Evolutionary conservation across 2,888 invertebrate genomes (phyloP), one percentile per base, ranked within the genome.

Genomic region (Lathronympha strigana): DNA sequence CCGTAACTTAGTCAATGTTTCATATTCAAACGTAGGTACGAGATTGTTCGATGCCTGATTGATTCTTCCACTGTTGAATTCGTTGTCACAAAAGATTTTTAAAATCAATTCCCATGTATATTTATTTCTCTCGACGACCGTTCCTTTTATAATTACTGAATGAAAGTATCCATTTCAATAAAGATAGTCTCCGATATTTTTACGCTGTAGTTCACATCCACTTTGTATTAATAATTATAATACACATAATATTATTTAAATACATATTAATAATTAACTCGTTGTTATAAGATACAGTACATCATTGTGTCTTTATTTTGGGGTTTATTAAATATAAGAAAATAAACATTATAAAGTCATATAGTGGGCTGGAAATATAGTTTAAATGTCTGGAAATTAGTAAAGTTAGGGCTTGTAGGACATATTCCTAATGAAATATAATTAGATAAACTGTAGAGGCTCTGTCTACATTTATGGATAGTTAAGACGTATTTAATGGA

Each of bases 191-290:
- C 1, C 15, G 31, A n/a, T 2, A 23, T 50, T 15, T 21, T 36
- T 23, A 49, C 47, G 54, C 61, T 60, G 40, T 40, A 61, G 66
- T 66, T 66, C 66, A 66, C 66, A 61, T 66, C 66, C 66, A 4
- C 13, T 38, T 15, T 45, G 28, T 60, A 58, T 43, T 58, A 11
- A 63, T 40, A 47, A 31, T 57, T 17, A 19, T n/a, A 57, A 55
- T 43, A 15, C n/a, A 33, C n/a, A 33, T 33, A 21, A 36, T 53
- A 36, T 53, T 11, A 25, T 23, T 38, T 38, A n/a, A 54, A 43
- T 19, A 51, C 6, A 28, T 13, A 43, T 43, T 8, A 38, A 0
- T 17, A 25, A 9, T 45, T 51, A 36, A 28, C 13, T 49, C 3
- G 49, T 13, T 19, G 8, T 31, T 23, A 31, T 21, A 36, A 15